Evolutionary conservation across 1,140 invertebrate species (phyloP), one percentile per base, ranked within the genome.

Genomic region (Coelopa frigida): DNA sequence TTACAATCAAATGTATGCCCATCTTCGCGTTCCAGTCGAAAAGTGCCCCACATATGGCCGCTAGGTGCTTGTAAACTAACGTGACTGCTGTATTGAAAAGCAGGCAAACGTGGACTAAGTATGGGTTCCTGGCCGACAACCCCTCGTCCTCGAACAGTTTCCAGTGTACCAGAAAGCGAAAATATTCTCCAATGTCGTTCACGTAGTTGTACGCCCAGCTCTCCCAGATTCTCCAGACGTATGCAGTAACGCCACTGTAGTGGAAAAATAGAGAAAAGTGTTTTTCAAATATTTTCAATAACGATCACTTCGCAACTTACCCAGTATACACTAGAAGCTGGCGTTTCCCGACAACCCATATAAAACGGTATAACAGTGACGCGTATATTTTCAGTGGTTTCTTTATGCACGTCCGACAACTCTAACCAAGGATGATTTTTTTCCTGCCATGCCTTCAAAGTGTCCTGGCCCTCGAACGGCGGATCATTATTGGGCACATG

Each of bases 1-100:
- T 92, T 80, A 64, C 93, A 96, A 68, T 97, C 92, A 72, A 98
- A 97, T 0, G 87, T 86, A 58, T 90, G 89, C 1, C 93, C 94
- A 76, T 97, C 93, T 73, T 94, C 88, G 49, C 91, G 78, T 73
- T 97, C 94, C 85, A 98, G 90, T 60, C 91, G 79, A 65, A 95
- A 98, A 10, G 91, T 96, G 32, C 93, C 94, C 94, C 94, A 97
- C 94, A 98, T 98, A 62, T 97, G 93, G 24, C 94, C 94, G 72
- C 89, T 93, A n/a, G 93, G 91, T 37, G 93, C 92, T 73, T 97
- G 93, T 43, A 98, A 75, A 55, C 89, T 93, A 22, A 98, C 91
- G 72, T 98, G 94, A 71, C 89, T 94, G 64, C 87, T 92, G 68
- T 98, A 98, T 72, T 98, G 94, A 75, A 97, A 98, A 54, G 93